Percentiles rank a stretch among this genome's conserved stretches.
phyloP scores from a whole-genome alignment of 2,797 vertebrate genomes.

The Apogon hyalosoma region DNA sequence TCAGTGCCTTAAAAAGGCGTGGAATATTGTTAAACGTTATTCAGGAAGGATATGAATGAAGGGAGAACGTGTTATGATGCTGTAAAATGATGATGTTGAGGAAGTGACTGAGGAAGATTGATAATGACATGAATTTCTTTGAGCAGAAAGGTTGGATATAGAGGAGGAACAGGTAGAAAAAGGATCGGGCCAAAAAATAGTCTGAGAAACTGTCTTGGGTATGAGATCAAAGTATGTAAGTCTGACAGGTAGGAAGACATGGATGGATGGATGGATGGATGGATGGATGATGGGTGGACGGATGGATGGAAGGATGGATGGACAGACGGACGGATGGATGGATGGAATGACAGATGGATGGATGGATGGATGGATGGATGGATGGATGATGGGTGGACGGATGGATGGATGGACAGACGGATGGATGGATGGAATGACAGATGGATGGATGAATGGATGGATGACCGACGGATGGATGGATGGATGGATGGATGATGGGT shows the following conservation, averaged over 20 bases:
- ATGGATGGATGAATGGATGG: too few relatives aligned
- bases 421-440: too few relatives aligned
- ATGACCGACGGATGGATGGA: too few relatives aligned
- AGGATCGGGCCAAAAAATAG: background rate
- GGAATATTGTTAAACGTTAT: background rate
- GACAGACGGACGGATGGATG: too few relatives aligned
- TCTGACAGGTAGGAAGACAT: slow-evolving; percentile 43
- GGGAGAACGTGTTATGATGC: background rate
- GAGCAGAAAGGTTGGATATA: background rate
- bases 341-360: too few relatives aligned
- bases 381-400: too few relatives aligned
- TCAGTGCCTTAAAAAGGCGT: background rate
- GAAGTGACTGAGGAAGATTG: background rate
- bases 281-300: slow-evolving; percentile 4
- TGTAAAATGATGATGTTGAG: background rate
- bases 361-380: too few relatives aligned
- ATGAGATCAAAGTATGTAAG: background rate
- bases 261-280: slow-evolving; percentile 56
- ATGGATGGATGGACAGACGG: too few relatives aligned
- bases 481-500: too few relatives aligned
- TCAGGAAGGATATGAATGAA: background rate
- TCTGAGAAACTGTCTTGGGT: background rate
- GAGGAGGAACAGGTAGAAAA: background rate
- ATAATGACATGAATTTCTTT: background rate
- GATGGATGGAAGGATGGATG: too few relatives aligned